Conservation (phyloP, 2,797 vertebrate species). For the Characodon lateralis region DNA sequence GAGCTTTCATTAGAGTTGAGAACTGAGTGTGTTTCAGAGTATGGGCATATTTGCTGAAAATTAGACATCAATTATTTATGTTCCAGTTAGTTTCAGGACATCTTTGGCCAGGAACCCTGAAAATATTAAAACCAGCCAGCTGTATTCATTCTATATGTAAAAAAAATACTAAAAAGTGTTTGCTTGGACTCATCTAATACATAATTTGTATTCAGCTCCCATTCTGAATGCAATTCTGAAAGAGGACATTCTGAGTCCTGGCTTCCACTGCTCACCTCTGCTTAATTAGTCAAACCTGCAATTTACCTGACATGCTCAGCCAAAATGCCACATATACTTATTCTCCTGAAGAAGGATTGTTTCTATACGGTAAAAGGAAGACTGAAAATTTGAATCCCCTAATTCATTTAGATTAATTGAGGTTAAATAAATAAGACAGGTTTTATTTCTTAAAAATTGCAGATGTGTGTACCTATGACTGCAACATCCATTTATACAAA, state of each 20-base stretch:
- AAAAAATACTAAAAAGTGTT: not conserved
- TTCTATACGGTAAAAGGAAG: not conserved
- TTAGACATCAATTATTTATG: not conserved
- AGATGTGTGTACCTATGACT: not conserved
- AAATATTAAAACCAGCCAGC: not conserved
- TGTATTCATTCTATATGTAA: not conserved
- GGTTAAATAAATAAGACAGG: not conserved
- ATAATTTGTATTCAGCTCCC: conserved; percentile 27
- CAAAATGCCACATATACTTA: conserved; percentile 31
- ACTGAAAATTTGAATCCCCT: not conserved
- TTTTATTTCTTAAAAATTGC: not conserved
- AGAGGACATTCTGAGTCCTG: conserved; percentile 39
- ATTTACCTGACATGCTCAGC: conserved; percentile 13
- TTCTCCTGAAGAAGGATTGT: conserved; percentile 11
- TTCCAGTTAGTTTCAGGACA: not conserved
- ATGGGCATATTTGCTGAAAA: conserved; percentile 6
- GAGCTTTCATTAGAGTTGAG: not conserved
- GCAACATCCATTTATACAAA: not conserved
- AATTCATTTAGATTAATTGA: conserved; percentile 9
- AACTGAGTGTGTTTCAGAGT: not conserved
- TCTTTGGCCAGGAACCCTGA: conserved; percentile 2
- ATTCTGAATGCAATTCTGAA: conserved; percentile 25
- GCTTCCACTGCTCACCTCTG: conserved; percentile 40
- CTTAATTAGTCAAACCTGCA: conserved; percentile 50
- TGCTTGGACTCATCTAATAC: conserved; percentile 14